Evolutionary conservation across 2,888 invertebrate species (phyloP), one percentile per base, ranked within the genome.

Genomic region (Drosophila robusta): DNA sequence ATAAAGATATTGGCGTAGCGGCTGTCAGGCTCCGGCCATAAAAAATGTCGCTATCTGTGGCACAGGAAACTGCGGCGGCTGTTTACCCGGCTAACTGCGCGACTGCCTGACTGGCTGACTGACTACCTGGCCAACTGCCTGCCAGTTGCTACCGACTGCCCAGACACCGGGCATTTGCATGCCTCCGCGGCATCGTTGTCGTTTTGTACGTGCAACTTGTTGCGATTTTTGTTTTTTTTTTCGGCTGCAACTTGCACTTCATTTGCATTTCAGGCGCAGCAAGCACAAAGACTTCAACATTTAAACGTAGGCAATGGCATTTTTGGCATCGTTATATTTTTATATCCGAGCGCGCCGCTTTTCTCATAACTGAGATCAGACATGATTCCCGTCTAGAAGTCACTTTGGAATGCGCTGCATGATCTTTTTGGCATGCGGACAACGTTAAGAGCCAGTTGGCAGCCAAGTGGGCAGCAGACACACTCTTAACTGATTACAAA

Each of bases 21-120:
- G 60, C 58, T 72, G 72, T 76, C 68, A 75, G 64, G 65, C 72
- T 46, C 66, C 45, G 68, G 67, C 72, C 60, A 82, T 84, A 84
- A 81, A 84, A 84, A 75, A 69, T 83, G 82, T 83, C 76, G 80
- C 82, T 75, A 85, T 82, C 82, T 82, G 75, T 74, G 82, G 70
- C 83, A 84, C 83, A 83, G 83, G 83, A 83, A 83, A 78, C 80
- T 44, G 77, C 22, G 55, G 18, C 54, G 55, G 24, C 46, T 22
- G 36, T 29, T 39, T 52, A 42, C 36, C 66, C 56, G 55, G 16
- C 51, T 18, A 57, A 41, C 63, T 45, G 60, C 41, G 4, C 12
- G 12, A 34, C 69, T 60, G 58, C 14, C 46, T 16, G 57, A 32
- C 63, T 45, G 58, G 22, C 39, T 42, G 38, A 3, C 22, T 22